A percentile compares a stretch with the other conserved stretches of the same genome.
phyloP scores from a whole-genome alignment of 2,113 vertebrate species.

The Microcebus lehilahytsara region DNA sequence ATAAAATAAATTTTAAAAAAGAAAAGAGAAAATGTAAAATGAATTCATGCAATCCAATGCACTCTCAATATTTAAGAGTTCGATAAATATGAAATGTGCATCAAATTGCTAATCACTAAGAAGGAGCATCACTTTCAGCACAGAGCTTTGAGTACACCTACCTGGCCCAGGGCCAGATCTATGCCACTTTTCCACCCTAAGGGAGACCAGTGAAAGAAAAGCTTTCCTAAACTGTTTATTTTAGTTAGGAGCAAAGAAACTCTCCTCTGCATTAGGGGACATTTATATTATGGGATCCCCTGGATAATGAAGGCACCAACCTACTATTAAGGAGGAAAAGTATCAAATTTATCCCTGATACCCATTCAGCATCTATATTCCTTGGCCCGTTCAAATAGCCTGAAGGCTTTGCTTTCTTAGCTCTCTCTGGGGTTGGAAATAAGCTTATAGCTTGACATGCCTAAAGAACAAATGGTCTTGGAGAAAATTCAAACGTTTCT shows the following conservation, averaged over 20 bases:
- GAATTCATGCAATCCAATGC: not conserved
- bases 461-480: slow-evolving; percentile 9
- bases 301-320: not conserved
- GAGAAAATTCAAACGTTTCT: slow-evolving; percentile 6
- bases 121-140: not conserved
- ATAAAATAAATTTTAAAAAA: too few relatives aligned
- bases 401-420: not conserved
- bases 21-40: not conserved
- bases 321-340: not conserved
- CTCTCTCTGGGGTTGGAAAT: not conserved
- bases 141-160: not conserved
- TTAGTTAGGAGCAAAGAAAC: not conserved
- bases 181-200: not conserved
- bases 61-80: not conserved
- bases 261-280: not conserved
- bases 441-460: not conserved
- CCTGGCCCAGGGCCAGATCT: not conserved
- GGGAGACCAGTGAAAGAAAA: not conserved
- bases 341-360: slow-evolving; percentile 27
- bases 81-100: not conserved
- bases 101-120: not conserved
- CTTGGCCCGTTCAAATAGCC: slow-evolving; percentile 21
- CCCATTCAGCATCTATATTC: not conserved
- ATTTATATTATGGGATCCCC: slow-evolving; percentile 23
- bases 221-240: not conserved